Conservation (phyloP, 92 coral and sea anemone genomes). For the Umimayanthus kanabou region DNA sequence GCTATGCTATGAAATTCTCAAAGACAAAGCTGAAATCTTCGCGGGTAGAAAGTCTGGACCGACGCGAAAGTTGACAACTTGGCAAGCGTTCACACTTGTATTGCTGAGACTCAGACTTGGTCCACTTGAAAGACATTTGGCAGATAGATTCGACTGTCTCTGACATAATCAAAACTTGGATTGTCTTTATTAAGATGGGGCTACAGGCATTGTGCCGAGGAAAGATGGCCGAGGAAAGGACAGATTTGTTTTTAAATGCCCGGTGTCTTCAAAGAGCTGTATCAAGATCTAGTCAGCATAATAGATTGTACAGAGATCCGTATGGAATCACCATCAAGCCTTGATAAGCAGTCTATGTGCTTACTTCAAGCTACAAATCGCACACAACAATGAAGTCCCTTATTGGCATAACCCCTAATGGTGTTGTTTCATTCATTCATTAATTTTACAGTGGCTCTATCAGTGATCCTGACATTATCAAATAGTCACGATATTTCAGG, state of each 20-base stretch:
- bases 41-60: constrained; percentile 10
- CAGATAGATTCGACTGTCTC: constrained; percentile 31
- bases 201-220: constrained; percentile 14
- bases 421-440: constrained; percentile 33
- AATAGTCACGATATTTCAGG: constrained; percentile 35
- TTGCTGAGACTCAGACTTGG: constrained; percentile 29
- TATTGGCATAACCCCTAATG: constrained; percentile 43
- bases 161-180: constrained; percentile 7
- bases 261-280: constrained; percentile 1
- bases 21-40: constrained; percentile 2
- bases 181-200: constrained; percentile 4
- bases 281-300: constrained; percentile 25
- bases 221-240: constrained; percentile 21
- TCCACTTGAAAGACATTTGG: constrained; percentile 23
- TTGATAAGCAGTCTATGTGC: constrained; percentile 40
- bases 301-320: constrained; percentile 40
- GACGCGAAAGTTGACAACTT: constrained; percentile 19
- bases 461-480: constrained; percentile 20
- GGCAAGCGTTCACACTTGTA: constrained; percentile 32
- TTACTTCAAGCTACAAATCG: constrained; percentile 27
- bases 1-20: constrained; percentile 9
- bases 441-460: constrained; percentile 24
- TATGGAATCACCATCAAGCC: constrained; percentile 41
- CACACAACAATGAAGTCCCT: constrained; percentile 39
- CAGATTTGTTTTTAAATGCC: constrained; percentile 24